A percentile compares a stretch with the other conserved stretches of the same genome.
Conservation (phyloP, 1,140 invertebrate genomes). For the Hyles vespertilio region DNA sequence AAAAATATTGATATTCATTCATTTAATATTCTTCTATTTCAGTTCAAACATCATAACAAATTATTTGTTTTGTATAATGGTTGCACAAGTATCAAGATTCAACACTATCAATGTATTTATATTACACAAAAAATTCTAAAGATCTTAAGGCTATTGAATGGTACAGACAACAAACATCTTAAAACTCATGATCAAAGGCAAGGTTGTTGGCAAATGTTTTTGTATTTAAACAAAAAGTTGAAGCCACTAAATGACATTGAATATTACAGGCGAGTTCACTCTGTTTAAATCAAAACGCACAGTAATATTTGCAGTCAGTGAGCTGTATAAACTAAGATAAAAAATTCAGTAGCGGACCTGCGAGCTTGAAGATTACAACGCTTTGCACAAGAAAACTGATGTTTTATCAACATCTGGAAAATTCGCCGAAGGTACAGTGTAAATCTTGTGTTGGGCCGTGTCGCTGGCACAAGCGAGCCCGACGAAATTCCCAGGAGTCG, state of each 20-base stretch:
- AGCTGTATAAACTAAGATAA: conserved; percentile 8
- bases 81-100: too few species aligned
- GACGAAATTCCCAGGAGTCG: conserved; percentile 14
- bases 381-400: conserved; percentile 4
- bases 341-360: neutral
- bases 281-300: neutral
- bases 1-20: too few species aligned
- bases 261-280: neutral
- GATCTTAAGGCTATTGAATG: too few species aligned
- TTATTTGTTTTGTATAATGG: too few species aligned
- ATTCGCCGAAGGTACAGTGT: neutral
- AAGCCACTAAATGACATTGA: too few species aligned
- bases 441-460: neutral
- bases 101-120: too few species aligned
- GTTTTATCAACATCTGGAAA: conserved; percentile 7
- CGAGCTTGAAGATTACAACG: conserved; percentile 4
- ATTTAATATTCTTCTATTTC: too few species aligned
- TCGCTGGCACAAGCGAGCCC: neutral
- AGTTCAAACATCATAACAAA: too few species aligned
- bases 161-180: too few species aligned
- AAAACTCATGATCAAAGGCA: neutral
- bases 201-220: neutral
- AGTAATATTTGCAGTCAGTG: neutral
- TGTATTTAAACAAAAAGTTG: neutral
- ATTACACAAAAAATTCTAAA: too few species aligned